A percentile compares a stretch with the other conserved stretches of the same genome.
Conservation (phyloP, 2,797 vertebrate genomes). For the Siniperca undulata region DNA sequence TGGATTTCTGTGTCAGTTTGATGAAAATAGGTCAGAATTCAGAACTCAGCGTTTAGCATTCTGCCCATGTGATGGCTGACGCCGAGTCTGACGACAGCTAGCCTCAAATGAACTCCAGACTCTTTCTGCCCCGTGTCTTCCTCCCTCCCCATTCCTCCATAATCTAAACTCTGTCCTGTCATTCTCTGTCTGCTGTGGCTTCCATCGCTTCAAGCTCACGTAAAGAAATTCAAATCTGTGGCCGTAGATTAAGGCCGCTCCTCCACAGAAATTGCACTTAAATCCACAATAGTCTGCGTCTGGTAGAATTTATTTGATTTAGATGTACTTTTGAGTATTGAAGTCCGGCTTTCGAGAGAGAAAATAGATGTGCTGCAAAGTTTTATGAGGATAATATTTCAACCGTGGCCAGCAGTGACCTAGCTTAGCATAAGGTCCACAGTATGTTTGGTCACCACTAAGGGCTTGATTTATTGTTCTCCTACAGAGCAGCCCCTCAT, state of each 20-base stretch:
- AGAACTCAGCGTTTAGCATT: slow-evolving; percentile 81
- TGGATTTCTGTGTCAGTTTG: slow-evolving; percentile 84
- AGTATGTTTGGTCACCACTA: slow-evolving; percentile 51
- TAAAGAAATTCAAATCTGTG: slow-evolving; percentile 54
- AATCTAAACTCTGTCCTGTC: slow-evolving; percentile 64
- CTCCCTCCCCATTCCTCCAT: slow-evolving; percentile 34
- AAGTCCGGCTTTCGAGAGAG: slow-evolving; percentile 41
- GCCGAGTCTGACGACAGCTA: slow-evolving; percentile 70
- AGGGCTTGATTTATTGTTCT: slow-evolving; percentile 60
- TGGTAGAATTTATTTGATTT: slow-evolving; percentile 65
- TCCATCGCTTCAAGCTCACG: slow-evolving; percentile 23
- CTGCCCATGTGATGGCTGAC: slow-evolving; percentile 78
- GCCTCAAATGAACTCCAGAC: slow-evolving; percentile 79
- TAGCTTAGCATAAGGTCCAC: slow-evolving; percentile 57
- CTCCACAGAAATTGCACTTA: slow-evolving; percentile 53
- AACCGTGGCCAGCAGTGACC: slow-evolving; percentile 51
- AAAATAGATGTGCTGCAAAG: slow-evolving; percentile 56
- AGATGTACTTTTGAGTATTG: slow-evolving; percentile 58
- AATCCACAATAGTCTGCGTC: slow-evolving; percentile 50
- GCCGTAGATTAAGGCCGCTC: slow-evolving; percentile 47
- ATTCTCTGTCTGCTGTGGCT: slow-evolving; percentile 46
- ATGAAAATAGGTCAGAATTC: slow-evolving; percentile 87
- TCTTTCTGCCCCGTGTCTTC: slow-evolving; percentile 29
- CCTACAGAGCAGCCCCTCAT: slow-evolving; percentile 37
- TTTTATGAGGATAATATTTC: slow-evolving; percentile 68